Evolutionary conservation across 2,113 vertebrate genomes (phyloP).

Genomic region (Microcebus lehilahytsara): DNA sequence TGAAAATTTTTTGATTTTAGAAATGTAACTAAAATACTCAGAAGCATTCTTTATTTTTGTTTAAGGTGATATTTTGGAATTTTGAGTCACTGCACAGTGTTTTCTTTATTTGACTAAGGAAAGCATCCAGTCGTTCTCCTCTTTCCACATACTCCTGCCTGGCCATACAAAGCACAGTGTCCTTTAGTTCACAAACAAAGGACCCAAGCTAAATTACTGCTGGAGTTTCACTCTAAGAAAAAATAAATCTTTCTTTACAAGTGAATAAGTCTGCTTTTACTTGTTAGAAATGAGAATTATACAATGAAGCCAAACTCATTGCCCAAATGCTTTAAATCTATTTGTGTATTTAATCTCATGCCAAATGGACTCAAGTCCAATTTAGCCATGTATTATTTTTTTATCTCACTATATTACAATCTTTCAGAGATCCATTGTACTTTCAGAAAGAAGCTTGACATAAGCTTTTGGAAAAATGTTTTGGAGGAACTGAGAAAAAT

Average conservation of each 20-base stretch:
- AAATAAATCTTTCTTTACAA: background rate
- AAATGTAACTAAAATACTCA: slow-evolving; percentile 7
- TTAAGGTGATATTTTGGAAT: background rate
- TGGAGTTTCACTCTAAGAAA: background rate
- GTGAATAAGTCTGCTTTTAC: background rate
- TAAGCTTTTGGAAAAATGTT: background rate
- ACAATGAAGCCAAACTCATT: background rate
- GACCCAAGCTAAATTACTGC: background rate
- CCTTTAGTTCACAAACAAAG: background rate
- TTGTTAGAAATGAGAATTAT: background rate
- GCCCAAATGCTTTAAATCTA: background rate
- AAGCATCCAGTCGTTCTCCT: background rate
- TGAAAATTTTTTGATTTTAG: slow-evolving; percentile 1
- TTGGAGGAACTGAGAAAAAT: background rate
- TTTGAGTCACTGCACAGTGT: background rate
- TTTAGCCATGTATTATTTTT: background rate
- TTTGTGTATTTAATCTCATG: background rate
- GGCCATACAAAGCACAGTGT: background rate
- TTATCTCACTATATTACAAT: background rate
- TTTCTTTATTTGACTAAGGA: background rate
- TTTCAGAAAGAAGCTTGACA: background rate
- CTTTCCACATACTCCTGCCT: background rate
- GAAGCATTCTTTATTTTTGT: background rate
- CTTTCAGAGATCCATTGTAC: background rate
- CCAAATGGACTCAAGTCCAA: background rate